Evolutionary conservation across 2,797 vertebrate genomes (phyloP), one percentile per base, ranked within the genome.

Genomic region (Dipus sagitta): DNA sequence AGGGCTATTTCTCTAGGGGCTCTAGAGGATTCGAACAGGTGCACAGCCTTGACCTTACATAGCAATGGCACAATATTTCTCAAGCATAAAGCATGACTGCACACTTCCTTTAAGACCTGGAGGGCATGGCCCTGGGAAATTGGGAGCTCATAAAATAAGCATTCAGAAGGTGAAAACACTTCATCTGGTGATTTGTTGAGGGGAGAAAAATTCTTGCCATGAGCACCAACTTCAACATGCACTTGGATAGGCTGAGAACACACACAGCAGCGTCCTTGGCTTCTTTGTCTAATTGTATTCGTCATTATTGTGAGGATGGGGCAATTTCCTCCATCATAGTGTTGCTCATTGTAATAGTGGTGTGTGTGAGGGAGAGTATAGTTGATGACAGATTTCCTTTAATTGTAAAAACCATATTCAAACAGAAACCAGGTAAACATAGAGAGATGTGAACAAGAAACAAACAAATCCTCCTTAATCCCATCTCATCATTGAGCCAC

Each of bases 1-100:
- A 96, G 90, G 80, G 54, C 78, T 92, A 76, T 96, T 97, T 96
- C 96, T 96, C 76, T 38, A 77, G 78, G 71, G 92, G 47, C 83
- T 76, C 96, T 52, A 42, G 95, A 93, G 88, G 88, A 94, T 96
- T 93, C 17, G 0, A 88, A 88, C 89, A 96, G 77, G 95, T 95
- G 88, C 83, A 88, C 54, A 30, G 47, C 81, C 79, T 65, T 96
- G 96, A 96, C 96, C 97, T 96, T 82, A 89, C 80, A 81, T 24
- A 23, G 86, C 34, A 62, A 78, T 5, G 6, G 83, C 72, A 75
- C 10, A 24, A 72, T 92, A 96, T 96, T 92, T 95, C 93, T 93
- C 93, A 80, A 95, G 92, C 93, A 80, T 38, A 62, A 78, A 96
- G 92, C 89, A 86, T 81, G 94, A 76, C 60, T 84, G 86, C 75